phyloP scores from a whole-genome alignment of 2,888 invertebrate species.

The Stenotaenia linearis region DNA sequence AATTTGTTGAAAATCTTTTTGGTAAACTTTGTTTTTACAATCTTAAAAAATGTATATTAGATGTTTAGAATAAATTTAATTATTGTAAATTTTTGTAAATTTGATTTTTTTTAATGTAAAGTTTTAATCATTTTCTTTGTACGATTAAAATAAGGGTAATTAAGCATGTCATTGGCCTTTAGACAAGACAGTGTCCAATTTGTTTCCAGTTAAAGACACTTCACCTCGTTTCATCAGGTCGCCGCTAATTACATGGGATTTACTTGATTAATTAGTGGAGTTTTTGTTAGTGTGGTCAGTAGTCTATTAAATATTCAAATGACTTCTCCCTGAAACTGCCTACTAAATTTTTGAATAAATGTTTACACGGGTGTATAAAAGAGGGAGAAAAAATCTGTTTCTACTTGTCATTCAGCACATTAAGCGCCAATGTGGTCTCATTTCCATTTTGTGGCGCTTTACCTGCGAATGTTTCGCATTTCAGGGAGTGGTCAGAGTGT shows the following conservation, averaged over 20 bases:
- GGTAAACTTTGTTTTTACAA: no score
- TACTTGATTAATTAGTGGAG: not conserved
- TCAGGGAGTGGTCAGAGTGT: not conserved
- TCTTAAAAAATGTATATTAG: no score
- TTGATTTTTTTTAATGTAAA: not conserved
- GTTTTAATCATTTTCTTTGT: not conserved
- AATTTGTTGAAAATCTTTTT: no score
- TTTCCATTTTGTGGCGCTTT: constrained; percentile 20
- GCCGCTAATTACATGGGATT: not conserved
- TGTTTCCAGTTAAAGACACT: constrained; percentile 24
- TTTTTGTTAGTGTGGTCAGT: not conserved
- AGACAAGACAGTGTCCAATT: constrained; percentile 8
- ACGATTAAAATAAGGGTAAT: not conserved
- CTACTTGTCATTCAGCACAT: constrained; percentile 24
- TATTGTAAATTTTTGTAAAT: no score
- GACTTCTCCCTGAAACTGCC: not conserved
- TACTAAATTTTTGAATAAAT: constrained; percentile 10
- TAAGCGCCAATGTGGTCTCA: constrained; percentile 7
- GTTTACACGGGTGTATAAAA: not conserved
- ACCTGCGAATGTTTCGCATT: constrained; percentile 12
- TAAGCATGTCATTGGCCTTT: constrained; percentile 7
- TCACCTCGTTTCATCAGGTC: constrained; percentile 10
- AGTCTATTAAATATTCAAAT: not conserved
- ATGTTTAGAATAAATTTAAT: no score
- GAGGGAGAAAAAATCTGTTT: not conserved